These are phyloP conservation scores for Saccostrea echinata DNA, from an alignment of 1,140 invertebrate species.

Conservation along the genomic window DNA sequence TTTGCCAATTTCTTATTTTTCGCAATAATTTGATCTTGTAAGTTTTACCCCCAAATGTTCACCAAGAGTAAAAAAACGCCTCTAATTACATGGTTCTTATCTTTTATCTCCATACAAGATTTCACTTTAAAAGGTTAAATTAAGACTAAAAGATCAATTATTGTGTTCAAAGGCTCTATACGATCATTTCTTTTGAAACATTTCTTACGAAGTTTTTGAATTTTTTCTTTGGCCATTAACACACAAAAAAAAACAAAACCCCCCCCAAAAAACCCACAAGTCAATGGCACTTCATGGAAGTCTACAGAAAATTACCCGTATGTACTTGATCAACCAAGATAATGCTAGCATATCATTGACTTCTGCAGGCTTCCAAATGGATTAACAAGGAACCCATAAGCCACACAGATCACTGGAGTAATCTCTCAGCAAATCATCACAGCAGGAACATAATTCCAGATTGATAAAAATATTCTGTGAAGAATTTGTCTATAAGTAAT, in stretches of 20 bases:
- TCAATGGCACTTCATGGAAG: slow-evolving; percentile 34
- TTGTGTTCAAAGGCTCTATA: slow-evolving; percentile 14
- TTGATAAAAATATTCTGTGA: slow-evolving; percentile 9
- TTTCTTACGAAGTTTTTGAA: slow-evolving; percentile 11
- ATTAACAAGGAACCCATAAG: slow-evolving; percentile 32
- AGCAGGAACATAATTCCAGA: slow-evolving; percentile 32
- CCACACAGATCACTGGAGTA: background rate
- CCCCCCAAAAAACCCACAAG: too few species aligned
- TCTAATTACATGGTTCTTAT: background rate
- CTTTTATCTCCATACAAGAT: background rate
- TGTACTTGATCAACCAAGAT: slow-evolving; percentile 22
- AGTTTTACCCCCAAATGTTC: background rate
- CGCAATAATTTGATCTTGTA: background rate
- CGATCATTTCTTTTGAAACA: slow-evolving; percentile 10
- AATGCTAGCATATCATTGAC: slow-evolving; percentile 20
- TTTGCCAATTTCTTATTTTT: background rate
- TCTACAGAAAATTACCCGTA: slow-evolving; percentile 26
- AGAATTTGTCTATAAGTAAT: background rate
- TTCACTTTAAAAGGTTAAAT: background rate
- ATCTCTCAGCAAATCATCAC: background rate
- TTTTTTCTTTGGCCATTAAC: slow-evolving; percentile 2
- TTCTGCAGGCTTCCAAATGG: slow-evolving; percentile 20
- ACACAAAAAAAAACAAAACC: too few species aligned
- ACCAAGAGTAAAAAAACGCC: background rate
- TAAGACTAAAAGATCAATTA: slow-evolving; percentile 21